A percentile compares a stretch with the other conserved stretches of the same genome.
Evolutionary conservation across 1,140 invertebrate species (phyloP).

Genomic region (Magallana angulata): DNA sequence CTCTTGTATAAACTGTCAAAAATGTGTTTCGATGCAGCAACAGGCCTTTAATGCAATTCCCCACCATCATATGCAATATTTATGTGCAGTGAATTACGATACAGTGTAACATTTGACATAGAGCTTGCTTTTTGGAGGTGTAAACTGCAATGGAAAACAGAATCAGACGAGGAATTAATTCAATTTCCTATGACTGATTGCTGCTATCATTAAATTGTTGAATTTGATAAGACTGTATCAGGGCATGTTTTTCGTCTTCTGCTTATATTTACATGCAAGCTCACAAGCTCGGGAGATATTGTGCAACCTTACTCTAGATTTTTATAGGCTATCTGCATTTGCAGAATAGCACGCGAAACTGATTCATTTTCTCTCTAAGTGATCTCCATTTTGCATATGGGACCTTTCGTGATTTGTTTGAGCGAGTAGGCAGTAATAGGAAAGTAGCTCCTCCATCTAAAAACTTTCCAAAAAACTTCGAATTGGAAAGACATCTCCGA

Average conservation of each 20-base stretch:
- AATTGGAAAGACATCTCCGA: neutral
- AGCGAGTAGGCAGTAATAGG: neutral
- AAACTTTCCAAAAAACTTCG: neutral
- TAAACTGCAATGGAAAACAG: conserved; percentile 6
- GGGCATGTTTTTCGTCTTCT: conserved; percentile 17
- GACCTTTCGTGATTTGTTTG: neutral
- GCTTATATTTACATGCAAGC: neutral
- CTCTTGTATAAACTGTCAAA: neutral
- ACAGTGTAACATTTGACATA: neutral
- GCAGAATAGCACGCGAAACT: neutral
- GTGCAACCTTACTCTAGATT: neutral
- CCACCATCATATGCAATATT: conserved; percentile 14
- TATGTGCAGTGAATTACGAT: neutral
- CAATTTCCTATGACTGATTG: conserved; percentile 25
- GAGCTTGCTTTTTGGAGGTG: neutral
- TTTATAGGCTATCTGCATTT: neutral
- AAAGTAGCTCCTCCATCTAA: neutral
- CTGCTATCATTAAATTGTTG: neutral
- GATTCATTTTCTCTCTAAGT: neutral
- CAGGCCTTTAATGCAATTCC: neutral
- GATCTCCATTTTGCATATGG: neutral
- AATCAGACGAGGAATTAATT: conserved; percentile 5
- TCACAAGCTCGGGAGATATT: neutral
- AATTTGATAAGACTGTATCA: neutral
- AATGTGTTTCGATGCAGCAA: neutral